A percentile compares a stretch with the other conserved stretches of the same genome.
These are phyloP conservation scores for Vannuccia rotundouncinata DNA, from an alignment of 2,888 invertebrate genomes.

Conservation along the genomic window DNA sequence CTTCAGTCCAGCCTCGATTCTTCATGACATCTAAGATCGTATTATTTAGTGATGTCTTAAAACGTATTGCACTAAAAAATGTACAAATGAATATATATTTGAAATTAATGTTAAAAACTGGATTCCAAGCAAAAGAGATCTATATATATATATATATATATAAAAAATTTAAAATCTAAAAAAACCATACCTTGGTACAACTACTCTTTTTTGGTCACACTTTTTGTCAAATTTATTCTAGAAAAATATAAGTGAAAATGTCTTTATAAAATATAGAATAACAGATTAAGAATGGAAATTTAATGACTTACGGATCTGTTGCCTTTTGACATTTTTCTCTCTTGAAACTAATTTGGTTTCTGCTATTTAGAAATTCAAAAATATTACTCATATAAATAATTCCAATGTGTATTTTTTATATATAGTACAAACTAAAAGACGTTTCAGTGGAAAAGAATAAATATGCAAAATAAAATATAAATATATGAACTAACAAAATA, in stretches of 20 bases:
- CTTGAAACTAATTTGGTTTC: too few species aligned
- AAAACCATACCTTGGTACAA: neutral
- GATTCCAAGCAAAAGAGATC: neutral
- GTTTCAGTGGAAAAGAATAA: too few species aligned
- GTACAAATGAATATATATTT: neutral
- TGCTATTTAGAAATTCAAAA: too few species aligned
- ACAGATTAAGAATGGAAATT: neutral
- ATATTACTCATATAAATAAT: too few species aligned
- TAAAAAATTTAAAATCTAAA: neutral
- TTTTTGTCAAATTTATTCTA: neutral
- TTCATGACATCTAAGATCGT: constrained; percentile 54
- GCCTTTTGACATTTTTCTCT: neutral
- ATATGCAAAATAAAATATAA: too few species aligned
- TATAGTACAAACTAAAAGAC: too few species aligned
- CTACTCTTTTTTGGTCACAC: neutral
- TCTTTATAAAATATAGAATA: neutral
- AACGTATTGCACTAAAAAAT: constrained; percentile 47
- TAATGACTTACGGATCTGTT: neutral
- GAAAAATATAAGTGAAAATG: neutral
- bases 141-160: neutral
- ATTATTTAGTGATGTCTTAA: constrained; percentile 53
- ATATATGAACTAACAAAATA: too few species aligned
- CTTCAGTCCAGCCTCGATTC: constrained; percentile 55
- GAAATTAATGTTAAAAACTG: neutral
- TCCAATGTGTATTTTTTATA: too few species aligned